Evolutionary conservation across 2,888 invertebrate genomes (phyloP).

Genomic region (Mactromeris polynyma): DNA sequence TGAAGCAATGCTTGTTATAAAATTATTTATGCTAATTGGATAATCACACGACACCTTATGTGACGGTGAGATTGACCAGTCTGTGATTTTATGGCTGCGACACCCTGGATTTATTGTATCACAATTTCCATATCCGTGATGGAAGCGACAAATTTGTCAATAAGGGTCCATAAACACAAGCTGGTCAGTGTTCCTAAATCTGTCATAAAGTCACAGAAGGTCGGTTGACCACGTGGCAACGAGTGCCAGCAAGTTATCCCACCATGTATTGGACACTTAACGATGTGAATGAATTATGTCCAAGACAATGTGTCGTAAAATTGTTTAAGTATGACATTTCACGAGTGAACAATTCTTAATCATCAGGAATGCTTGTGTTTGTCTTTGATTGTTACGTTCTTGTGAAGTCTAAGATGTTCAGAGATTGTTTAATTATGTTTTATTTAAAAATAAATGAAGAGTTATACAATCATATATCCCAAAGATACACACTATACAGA

Average conservation of each 20-base stretch:
- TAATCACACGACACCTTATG: constrained; percentile 14
- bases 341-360: background rate
- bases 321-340: constrained; percentile 4
- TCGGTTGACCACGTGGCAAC: constrained; percentile 19
- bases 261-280: background rate
- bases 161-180: constrained; percentile 53
- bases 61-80: constrained; percentile 34
- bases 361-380: background rate
- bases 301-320: constrained; percentile 30
- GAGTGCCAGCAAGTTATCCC: constrained; percentile 21
- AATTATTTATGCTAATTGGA: constrained; percentile 18
- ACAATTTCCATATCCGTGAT: constrained; percentile 27
- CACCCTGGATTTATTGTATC: constrained; percentile 35
- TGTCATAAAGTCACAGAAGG: constrained; percentile 39
- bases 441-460: too few relatives aligned
- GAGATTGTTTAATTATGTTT: too few relatives aligned
- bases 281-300: constrained; percentile 21
- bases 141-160: constrained; percentile 58
- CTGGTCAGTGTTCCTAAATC: constrained; percentile 33
- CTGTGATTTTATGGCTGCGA: constrained; percentile 34
- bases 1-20: background rate
- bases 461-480: too few relatives aligned
- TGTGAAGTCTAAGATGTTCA: too few relatives aligned
- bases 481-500: too few relatives aligned
- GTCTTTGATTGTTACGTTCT: too few relatives aligned